Evolutionary conservation across 2,888 invertebrate species (phyloP).

Genomic region (Eupeodes latifasciatus): DNA sequence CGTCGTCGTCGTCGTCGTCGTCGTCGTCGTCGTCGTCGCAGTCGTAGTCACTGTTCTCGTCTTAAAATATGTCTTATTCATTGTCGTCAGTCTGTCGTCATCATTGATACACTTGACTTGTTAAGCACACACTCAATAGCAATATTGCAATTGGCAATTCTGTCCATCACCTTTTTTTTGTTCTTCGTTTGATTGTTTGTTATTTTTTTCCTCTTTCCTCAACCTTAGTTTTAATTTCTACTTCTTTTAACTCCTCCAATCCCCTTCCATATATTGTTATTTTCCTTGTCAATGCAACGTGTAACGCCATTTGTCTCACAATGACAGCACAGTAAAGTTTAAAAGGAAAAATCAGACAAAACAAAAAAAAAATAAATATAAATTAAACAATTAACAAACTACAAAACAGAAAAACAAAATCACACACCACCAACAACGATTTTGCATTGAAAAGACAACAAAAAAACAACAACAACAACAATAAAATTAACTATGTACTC

Average conservation of each 20-base stretch:
- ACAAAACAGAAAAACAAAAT: conserved; percentile 40
- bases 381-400: conserved; percentile 69
- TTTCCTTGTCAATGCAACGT: conserved; percentile 69
- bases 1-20: not conserved
- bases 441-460: conserved; percentile 43
- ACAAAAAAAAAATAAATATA: conserved; percentile 27
- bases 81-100: conserved; percentile 71
- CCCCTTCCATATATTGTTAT: conserved; percentile 3
- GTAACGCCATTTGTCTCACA: conserved; percentile 74
- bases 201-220: conserved; percentile 36
- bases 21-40: conserved; percentile 16
- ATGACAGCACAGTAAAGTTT: conserved; percentile 65
- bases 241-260: not conserved
- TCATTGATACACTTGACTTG: conserved; percentile 59
- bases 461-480: not conserved
- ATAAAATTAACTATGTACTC: conserved; percentile 14
- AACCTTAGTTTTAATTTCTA: conserved; percentile 18
- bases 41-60: not conserved
- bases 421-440: conserved; percentile 66
- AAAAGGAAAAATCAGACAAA: conserved; percentile 28
- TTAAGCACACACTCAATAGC: conserved; percentile 55
- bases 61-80: conserved; percentile 21
- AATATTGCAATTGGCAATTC: conserved; percentile 67
- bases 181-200: conserved; percentile 9
- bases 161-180: conserved; percentile 61